Percentiles rank a stretch among this genome's conserved stretches.
These are phyloP conservation scores for Rhagonycha lutea DNA, from an alignment of 2,888 invertebrate genomes.

Conservation along the genomic window DNA sequence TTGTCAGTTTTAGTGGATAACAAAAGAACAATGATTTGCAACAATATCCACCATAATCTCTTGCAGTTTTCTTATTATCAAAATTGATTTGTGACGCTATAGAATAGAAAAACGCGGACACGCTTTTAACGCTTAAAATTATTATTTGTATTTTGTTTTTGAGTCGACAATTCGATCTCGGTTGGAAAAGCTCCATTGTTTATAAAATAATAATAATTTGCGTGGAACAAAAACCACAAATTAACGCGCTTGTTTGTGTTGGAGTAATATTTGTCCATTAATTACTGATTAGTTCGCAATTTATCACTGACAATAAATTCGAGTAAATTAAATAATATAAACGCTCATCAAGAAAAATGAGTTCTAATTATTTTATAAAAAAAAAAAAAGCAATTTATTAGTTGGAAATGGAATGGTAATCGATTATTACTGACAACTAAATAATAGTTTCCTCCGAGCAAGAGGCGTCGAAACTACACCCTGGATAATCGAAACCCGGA, in stretches of 20 bases:
- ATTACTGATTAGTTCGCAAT: background rate
- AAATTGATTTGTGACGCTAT: background rate
- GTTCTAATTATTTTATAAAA: background rate
- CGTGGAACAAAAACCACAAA: background rate
- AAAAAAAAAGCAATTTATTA: background rate
- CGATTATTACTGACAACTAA: background rate
- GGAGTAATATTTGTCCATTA: background rate
- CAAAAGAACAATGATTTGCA: background rate
- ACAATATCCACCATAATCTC: background rate
- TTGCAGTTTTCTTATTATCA: background rate
- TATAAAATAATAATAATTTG: background rate
- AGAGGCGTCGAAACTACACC: background rate
- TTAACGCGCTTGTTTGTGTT: background rate
- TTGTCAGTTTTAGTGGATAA: background rate
- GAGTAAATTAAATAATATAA: background rate
- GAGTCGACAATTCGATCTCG: background rate
- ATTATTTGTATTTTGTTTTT: background rate
- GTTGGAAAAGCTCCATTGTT: background rate
- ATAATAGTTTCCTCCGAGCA: background rate
- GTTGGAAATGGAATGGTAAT: background rate
- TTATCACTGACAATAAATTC: background rate
- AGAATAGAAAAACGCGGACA: background rate
- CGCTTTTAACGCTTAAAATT: background rate
- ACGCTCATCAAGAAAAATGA: background rate
- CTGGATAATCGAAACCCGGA: background rate